Percentiles rank a stretch among this genome's conserved stretches.
Evolutionary conservation across 1,140 invertebrate species (phyloP).

Genomic region (Achatina immaculata): DNA sequence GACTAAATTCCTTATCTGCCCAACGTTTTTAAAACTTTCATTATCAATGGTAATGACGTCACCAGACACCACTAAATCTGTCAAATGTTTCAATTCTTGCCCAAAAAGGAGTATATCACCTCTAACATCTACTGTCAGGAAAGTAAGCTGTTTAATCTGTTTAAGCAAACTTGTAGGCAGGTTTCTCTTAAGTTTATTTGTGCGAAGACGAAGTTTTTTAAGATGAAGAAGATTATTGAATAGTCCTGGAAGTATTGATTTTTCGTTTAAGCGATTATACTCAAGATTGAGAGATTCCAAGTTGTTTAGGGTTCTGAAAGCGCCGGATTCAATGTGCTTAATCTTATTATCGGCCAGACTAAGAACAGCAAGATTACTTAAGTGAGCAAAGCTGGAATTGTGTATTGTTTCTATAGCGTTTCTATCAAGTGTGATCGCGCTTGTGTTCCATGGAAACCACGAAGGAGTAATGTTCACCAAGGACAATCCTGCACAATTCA

Average conservation of each 20-base stretch:
- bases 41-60: background rate
- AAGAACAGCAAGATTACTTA: background rate
- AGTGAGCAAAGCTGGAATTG: background rate
- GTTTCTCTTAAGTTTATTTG: too few species aligned
- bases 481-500: background rate
- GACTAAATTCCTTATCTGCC: background rate
- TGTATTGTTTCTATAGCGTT: background rate
- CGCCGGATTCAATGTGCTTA: background rate
- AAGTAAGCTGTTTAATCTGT: background rate
- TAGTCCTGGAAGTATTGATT: background rate
- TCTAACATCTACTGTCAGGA: background rate
- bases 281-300: background rate
- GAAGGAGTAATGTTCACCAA: background rate
- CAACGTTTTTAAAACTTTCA: background rate
- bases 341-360: background rate
- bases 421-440: background rate
- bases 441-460: constrained; percentile 8
- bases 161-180: background rate
- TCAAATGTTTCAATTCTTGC: background rate
- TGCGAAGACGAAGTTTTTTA: background rate
- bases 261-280: background rate
- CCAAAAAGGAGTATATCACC: background rate
- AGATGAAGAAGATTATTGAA: background rate
- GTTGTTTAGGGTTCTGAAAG: constrained; percentile 4
- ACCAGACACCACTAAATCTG: background rate